Percentiles rank a stretch among this genome's conserved stretches.
These are phyloP conservation scores for Umimayanthus kanabou DNA, from an alignment of 92 coral and sea anemone genomes.

Conservation along the genomic window DNA sequence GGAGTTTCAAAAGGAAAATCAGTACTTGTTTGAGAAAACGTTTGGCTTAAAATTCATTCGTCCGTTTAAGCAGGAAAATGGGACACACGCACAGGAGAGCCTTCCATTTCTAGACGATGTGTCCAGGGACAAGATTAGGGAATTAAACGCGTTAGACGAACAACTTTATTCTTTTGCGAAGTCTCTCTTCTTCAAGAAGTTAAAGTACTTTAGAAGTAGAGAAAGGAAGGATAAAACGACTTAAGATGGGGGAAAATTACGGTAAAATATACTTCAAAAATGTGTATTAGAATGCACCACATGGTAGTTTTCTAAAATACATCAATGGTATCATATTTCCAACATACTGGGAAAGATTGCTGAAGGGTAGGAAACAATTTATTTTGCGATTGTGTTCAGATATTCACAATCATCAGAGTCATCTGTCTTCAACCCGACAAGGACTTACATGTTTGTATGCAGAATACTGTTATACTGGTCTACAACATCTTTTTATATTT, in stretches of 20 bases:
- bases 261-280: neutral
- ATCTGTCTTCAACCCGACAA: neutral
- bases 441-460: neutral
- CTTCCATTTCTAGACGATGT: slow-evolving; percentile 35
- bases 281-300: neutral
- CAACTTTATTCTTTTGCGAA: slow-evolving; percentile 83
- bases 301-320: neutral
- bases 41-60: slow-evolving; percentile 78
- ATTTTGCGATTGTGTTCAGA: neutral
- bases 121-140: slow-evolving; percentile 46
- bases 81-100: slow-evolving; percentile 66
- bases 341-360: too few species aligned
- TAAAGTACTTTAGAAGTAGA: slow-evolving; percentile 67
- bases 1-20: slow-evolving; percentile 90
- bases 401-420: neutral
- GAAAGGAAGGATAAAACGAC: neutral
- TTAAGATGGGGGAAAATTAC: neutral
- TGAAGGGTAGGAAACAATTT: neutral
- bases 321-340: neutral
- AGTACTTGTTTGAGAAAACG: slow-evolving; percentile 89
- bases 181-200: slow-evolving; percentile 77
- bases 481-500: neutral
- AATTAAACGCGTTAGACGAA: slow-evolving; percentile 69
- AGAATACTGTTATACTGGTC: neutral
- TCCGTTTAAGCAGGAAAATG: slow-evolving; percentile 65